Evolutionary conservation across 92 coral and sea anemone species (phyloP).

Genomic region (Pocillopora grandis): DNA sequence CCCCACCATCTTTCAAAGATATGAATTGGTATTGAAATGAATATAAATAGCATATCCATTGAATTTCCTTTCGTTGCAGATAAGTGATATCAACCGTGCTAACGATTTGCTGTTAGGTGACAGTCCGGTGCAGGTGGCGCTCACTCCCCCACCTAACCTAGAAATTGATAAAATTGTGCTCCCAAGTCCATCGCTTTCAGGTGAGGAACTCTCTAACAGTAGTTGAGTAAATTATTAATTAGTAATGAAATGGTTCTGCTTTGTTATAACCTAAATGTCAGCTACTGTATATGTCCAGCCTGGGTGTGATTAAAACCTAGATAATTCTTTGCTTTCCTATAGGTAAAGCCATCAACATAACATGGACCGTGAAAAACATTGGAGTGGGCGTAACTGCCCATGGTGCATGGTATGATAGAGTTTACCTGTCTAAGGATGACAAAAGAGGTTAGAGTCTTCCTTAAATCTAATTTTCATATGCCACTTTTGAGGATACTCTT

Average conservation of each 20-base stretch:
- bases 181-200: constrained; percentile 69
- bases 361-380: constrained; percentile 70
- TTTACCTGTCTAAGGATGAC: constrained; percentile 58
- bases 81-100: constrained; percentile 64
- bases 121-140: constrained; percentile 64
- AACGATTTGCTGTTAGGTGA: constrained; percentile 55
- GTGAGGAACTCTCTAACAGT: constrained; percentile 29
- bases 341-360: constrained; percentile 63
- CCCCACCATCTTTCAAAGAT: not conserved
- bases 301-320: no score
- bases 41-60: no score
- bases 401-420: constrained; percentile 62
- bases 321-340: not conserved
- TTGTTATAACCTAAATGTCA: no score
- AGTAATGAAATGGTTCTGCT: no score
- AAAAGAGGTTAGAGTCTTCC: constrained; percentile 42
- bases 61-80: constrained; percentile 24
- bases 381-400: constrained; percentile 73
- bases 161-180: constrained; percentile 64
- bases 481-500: not conserved
- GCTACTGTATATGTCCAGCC: no score
- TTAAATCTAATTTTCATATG: not conserved
- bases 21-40: no score
- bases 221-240: not conserved
- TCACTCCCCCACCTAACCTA: constrained; percentile 84